These are phyloP conservation scores for Podiceps cristatus DNA, from an alignment of 2,113 vertebrate species.

Conservation along the genomic window DNA sequence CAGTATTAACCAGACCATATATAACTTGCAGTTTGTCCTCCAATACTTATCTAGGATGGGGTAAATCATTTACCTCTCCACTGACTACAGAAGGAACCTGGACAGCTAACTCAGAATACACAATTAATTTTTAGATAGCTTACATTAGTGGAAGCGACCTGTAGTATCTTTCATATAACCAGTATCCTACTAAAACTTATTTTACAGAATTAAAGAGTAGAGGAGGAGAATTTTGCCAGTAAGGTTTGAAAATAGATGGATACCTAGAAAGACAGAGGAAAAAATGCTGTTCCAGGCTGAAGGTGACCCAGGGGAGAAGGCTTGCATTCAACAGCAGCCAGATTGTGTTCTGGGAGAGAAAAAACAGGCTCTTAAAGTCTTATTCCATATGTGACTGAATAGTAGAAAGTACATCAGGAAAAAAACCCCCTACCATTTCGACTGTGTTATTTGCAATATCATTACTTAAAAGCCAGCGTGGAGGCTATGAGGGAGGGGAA, in stretches of 20 bases:
- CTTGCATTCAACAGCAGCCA: neutral
- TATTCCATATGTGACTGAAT: neutral
- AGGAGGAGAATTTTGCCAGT: neutral
- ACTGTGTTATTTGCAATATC: neutral
- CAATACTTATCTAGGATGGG: neutral
- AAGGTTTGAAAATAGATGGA: neutral
- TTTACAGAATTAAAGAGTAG: neutral
- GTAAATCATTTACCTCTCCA: neutral
- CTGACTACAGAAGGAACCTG: neutral
- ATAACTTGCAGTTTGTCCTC: neutral
- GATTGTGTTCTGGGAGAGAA: neutral
- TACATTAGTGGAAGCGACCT: neutral
- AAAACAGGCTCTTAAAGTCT: neutral
- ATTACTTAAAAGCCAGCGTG: neutral
- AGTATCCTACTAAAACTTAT: neutral
- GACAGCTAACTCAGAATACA: neutral
- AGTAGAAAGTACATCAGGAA: neutral
- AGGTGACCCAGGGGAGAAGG: neutral
- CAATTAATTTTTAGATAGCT: neutral
- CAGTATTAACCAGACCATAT: neutral
- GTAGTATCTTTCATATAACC: neutral
- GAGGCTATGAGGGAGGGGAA: neutral
- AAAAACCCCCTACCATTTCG: neutral
- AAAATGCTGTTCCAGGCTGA: neutral
- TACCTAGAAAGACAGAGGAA: neutral